Percentiles rank a stretch among this genome's conserved stretches.
These are phyloP conservation scores for Rhea pennata DNA, from an alignment of 2,113 vertebrate genomes.

Conservation along the genomic window DNA sequence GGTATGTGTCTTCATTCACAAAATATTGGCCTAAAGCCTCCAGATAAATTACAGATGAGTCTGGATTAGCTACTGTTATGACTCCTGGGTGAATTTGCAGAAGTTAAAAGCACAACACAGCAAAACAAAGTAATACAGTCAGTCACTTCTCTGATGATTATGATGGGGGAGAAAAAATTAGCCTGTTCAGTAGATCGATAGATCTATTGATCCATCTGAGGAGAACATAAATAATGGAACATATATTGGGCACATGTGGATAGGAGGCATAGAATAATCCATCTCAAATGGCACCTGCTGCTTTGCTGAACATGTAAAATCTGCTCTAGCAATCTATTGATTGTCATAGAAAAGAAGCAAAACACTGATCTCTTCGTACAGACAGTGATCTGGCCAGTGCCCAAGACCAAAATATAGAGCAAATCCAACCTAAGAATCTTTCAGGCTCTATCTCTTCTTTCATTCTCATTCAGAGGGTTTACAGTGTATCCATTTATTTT, in stretches of 20 bases:
- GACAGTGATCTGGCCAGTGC: background rate
- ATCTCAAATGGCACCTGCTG: background rate
- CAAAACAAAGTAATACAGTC: background rate
- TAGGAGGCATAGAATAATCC: background rate
- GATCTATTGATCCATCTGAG: background rate
- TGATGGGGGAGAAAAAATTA: background rate
- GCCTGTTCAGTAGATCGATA: background rate
- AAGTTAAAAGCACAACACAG: background rate
- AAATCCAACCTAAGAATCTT: background rate
- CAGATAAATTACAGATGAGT: background rate
- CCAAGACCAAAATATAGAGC: background rate
- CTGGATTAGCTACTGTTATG: background rate
- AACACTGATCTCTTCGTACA: background rate
- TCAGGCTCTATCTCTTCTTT: background rate
- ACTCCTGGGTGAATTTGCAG: background rate
- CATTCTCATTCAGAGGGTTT: background rate
- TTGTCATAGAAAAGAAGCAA: background rate
- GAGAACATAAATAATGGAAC: constrained; percentile 1
- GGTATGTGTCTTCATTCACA: background rate
- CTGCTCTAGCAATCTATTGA: background rate
- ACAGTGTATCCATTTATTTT: background rate
- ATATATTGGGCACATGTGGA: background rate
- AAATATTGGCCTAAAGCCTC: background rate
- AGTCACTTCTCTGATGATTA: background rate
- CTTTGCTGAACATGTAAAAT: background rate